phyloP scores from a whole-genome alignment of 2,113 vertebrate genomes.

The Apeltes quadracus region DNA sequence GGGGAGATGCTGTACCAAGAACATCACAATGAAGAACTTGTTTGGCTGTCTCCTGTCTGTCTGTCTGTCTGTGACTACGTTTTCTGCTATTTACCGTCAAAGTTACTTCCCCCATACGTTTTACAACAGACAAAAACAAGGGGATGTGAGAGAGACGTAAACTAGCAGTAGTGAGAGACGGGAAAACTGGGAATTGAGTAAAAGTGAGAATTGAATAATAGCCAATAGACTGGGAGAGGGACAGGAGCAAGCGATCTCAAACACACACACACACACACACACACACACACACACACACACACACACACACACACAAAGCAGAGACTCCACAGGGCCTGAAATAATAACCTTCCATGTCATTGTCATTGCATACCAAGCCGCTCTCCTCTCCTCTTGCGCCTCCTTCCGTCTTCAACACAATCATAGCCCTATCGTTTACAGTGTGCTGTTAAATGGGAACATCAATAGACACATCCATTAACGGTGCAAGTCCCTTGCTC shows the following conservation, averaged over 20 bases:
- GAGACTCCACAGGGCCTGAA: conserved; percentile 64
- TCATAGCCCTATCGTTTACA: conserved; percentile 74
- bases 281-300: conserved; percentile 17
- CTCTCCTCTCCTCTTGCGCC: conserved; percentile 57
- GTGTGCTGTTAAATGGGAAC: conserved; percentile 70
- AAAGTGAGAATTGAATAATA: conserved; percentile 56
- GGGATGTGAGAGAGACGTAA: conserved; percentile 18
- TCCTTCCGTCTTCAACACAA: conserved; percentile 65
- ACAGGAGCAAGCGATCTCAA: conserved; percentile 27
- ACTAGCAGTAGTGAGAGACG: conserved; percentile 39
- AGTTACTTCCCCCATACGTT: neutral
- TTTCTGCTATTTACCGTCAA: neutral
- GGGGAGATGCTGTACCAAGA: conserved; percentile 49
- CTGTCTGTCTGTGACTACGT: conserved; percentile 7
- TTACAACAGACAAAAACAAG: conserved; percentile 13
- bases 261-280: conserved; percentile 23
- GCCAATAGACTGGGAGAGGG: conserved; percentile 45
- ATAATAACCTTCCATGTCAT: conserved; percentile 75
- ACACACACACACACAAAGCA: conserved; percentile 30
- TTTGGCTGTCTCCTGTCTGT: conserved; percentile 23
- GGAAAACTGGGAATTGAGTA: conserved; percentile 10
- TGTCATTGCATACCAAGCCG: conserved; percentile 63
- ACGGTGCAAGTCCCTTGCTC: conserved; percentile 58
- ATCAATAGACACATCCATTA: conserved; percentile 77
- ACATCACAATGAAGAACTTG: conserved; percentile 26